Base-by-base conservation (phyloP, 2,797 vertebrate species). In the Dallia pectoralis region DNA sequence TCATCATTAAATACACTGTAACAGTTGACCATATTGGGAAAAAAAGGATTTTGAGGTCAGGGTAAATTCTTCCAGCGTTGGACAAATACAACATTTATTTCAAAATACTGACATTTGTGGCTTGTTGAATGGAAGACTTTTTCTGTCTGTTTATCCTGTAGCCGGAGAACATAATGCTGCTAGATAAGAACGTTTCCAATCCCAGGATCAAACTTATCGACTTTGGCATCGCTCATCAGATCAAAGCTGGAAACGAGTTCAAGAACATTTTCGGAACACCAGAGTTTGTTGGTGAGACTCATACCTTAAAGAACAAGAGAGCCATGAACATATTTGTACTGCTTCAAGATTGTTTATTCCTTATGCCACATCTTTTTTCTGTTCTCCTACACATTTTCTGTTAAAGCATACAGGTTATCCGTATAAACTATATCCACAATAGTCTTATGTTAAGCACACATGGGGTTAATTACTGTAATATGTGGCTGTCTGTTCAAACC, bases 181-280 rank as follows among this genome's bases (percentile, higher is more conserved):
- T 99, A 82, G 97, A 99, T 86, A 98, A 98, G 87, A 96, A 95
- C 0, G 96, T 94, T 44, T 94, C 97, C 4, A 98, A 93, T 82
- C 97, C 97, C 15, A 92, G 96, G 71, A 99, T 99, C 87, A 99
- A 99, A 82, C 94, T 99, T 76, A 99, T 99, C 0, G 97, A 99
- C 86, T 99, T 99, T 0, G 97, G 97, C 56, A 99, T 99, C 0
- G 97, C 97, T 66, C 97, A 99, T 88, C 97, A 97, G 88, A 98
- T 99, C 0, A 96, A 98, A 87, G 96, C 95, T 0, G 97, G 97
- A 47, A 98, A 96, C 0, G 97, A 99, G 84, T 99, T 99, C 89
- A 99, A 99, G 88, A 99, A 99, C 80, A 99, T 99, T 77, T 99
- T 99, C 14, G 97, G 97, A 76, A 99, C 97, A 0, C 97, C 97